Base-by-base conservation (phyloP, 2,113 vertebrate species). In the Arizona elegans region DNA sequence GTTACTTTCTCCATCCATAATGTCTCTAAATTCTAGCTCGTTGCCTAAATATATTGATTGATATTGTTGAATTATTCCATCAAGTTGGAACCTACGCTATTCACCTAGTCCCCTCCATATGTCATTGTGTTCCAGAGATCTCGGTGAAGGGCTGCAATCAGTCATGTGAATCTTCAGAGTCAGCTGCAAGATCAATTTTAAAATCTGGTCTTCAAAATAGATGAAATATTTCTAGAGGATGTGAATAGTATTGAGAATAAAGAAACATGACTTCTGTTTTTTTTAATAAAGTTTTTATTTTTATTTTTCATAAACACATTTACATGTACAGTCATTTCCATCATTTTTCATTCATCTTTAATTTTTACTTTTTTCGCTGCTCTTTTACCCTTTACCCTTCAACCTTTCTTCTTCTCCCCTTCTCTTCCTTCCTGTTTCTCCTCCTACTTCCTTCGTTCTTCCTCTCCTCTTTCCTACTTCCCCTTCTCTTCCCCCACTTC, bases 1-100 rank as follows among this genome's bases (percentile, higher is more conserved):
- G 91, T 43, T 90, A 92, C 24, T 92, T 70, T 23, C 52, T 88
- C 88, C 92, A 53, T 47, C 95, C 86, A 26, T 81, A 86, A 75
- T 81, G 88, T 86, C 75, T 55, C 90, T 43, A 17, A 86, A 62
- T 62, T 53, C 55, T 26, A 38, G 54, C 53, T 65, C 54, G 29
- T 93, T 90, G 75, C 29, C 55, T n/a, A 88, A 54, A 92, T 75
- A 21, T 87, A 88, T 75, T 54, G 86, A 92, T 38, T 55, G 24
- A 75, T 47, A 11, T 38, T 81, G 33, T 19, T 21, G 59, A 43
- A 88, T 55, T 15, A 26, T 92, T 90, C 52, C 55, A 59, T 50
- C 91, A 55, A 87, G 5, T 55, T n/a, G 59, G 13, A 11, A 52
- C 24, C 53, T 29, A 12, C 13, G 6, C 24, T 8, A 62, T 52